Evolutionary conservation across 2,797 vertebrate genomes (phyloP).

Genomic region (Spea hammondii): DNA sequence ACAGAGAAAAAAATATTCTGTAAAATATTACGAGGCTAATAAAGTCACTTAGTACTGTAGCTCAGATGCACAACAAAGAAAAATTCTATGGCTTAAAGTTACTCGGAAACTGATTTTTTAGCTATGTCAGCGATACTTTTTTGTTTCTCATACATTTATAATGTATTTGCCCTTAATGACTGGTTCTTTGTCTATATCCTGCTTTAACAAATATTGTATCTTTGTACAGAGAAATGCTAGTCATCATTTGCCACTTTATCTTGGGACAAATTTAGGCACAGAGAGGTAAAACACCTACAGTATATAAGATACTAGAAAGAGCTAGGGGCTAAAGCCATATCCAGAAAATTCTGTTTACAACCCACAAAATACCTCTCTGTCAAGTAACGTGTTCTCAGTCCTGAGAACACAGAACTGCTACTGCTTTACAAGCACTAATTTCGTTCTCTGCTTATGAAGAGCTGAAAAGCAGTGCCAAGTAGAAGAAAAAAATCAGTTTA

Average conservation of each 20-base stretch:
- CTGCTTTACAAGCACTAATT: constrained; percentile 57
- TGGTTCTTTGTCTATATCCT: too few relatives aligned
- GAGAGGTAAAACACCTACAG: constrained; percentile 52
- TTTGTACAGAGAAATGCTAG: constrained; percentile 22
- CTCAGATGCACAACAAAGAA: constrained; percentile 13
- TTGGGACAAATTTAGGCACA: constrained; percentile 47
- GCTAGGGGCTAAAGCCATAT: constrained; percentile 46
- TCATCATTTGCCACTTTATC: constrained; percentile 17
- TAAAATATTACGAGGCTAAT: constrained; percentile 11
- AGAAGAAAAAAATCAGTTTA: constrained; percentile 16
- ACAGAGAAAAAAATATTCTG: background rate
- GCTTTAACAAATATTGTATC: background rate
- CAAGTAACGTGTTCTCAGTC: constrained; percentile 48
- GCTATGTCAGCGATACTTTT: background rate
- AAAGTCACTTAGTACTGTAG: constrained; percentile 32
- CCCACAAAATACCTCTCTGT: constrained; percentile 16
- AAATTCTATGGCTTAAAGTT: constrained; percentile 39
- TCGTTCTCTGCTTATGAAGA: constrained; percentile 55
- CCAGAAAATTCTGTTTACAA: constrained; percentile 33
- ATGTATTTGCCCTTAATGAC: constrained; percentile 15
- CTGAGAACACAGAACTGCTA: constrained; percentile 64
- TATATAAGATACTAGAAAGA: constrained; percentile 48
- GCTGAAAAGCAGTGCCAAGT: constrained; percentile 55
- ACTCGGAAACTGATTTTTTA: background rate
- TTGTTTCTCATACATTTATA: background rate